Evolutionary conservation across 2,797 vertebrate species (phyloP), one percentile per base, ranked within the genome.

Genomic region (Caiman crocodilus): DNA sequence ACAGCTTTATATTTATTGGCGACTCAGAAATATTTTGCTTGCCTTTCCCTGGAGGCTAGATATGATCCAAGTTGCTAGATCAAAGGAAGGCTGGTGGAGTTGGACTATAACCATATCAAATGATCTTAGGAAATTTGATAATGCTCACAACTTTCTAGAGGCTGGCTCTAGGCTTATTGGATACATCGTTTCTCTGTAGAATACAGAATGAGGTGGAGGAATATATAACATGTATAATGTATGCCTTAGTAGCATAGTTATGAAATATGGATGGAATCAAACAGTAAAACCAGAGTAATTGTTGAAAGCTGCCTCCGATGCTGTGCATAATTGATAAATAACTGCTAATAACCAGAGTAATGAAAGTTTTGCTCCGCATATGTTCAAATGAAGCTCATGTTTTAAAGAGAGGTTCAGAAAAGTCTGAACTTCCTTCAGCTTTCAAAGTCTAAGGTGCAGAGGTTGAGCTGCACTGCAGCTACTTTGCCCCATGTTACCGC

Each of bases 241-340:
- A 89, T 93, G 69, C 35, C 4, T 55, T 20, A 65, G 42, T 50
- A 89, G 65, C 3, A 1, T 17, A 57, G 84, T 93, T 76, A 76
- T 97, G 87, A 96, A 96, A 92, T 92, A 94, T 87, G 90, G 25
- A 71, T 81, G 85, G 85, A 93, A 87, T 63, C 67, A 83, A 93
- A 58, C 3, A 42, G 73, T 58, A 88, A 90, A 91, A 30, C 20
- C n/a, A 20, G 16, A 90, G 42, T 71, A 92, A 93, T 65, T 94
- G 63, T 84, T 90, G 84, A 92, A 90, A 85, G 93, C 79, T 85
- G 60, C 81, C 77, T 30, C 59, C 90, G 58, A n/a, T 81, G 55
- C 83, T 88, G 79, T 56, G 30, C 13, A 79, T 88, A 94, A 90
- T 58, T 96, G 94, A 92, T 94, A 86, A 92, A 92, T 90, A 95